Conservation (phyloP, 2,113 vertebrate genomes). For the Sinocyclocheilus maitianheensis region DNA sequence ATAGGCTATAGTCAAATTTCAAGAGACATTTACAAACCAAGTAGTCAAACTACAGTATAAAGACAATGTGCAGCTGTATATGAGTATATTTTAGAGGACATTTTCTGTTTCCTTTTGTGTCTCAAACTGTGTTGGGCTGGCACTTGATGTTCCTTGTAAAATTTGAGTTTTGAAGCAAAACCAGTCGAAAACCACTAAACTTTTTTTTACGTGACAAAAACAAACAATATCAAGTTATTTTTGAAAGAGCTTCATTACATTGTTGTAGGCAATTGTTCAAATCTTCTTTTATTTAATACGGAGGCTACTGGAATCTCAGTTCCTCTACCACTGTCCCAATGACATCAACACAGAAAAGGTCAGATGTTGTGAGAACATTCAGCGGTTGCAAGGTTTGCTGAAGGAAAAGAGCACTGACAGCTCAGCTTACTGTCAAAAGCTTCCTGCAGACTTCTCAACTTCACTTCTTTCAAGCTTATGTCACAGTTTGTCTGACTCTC, state of each 20-base stretch:
- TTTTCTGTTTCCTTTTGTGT: neutral
- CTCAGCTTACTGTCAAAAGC: constrained; percentile 17
- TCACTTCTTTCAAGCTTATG: constrained; percentile 41
- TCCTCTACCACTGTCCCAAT: constrained; percentile 14
- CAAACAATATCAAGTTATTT: neutral
- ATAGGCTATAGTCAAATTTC: neutral
- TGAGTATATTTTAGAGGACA: neutral
- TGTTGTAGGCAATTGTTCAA: constrained; percentile 22
- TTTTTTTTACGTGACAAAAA: neutral
- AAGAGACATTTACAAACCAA: constrained; percentile 8
- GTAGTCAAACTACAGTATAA: neutral
- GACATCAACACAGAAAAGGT: constrained; percentile 45
- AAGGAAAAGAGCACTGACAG: constrained; percentile 29
- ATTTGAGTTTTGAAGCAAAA: neutral
- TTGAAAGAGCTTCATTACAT: neutral
- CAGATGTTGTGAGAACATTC: constrained; percentile 50
- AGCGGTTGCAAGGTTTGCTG: constrained; percentile 40
- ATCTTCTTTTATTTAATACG: constrained; percentile 33
- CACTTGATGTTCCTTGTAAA: neutral
- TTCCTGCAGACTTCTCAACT: constrained; percentile 27
- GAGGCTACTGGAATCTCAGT: constrained; percentile 32
- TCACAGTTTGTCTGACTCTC: constrained; percentile 46
- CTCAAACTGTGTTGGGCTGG: neutral
- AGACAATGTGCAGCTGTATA: neutral
- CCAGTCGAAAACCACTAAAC: neutral